phyloP scores from a whole-genome alignment of 2,113 vertebrate genomes.

The Dasyurus viverrinus region DNA sequence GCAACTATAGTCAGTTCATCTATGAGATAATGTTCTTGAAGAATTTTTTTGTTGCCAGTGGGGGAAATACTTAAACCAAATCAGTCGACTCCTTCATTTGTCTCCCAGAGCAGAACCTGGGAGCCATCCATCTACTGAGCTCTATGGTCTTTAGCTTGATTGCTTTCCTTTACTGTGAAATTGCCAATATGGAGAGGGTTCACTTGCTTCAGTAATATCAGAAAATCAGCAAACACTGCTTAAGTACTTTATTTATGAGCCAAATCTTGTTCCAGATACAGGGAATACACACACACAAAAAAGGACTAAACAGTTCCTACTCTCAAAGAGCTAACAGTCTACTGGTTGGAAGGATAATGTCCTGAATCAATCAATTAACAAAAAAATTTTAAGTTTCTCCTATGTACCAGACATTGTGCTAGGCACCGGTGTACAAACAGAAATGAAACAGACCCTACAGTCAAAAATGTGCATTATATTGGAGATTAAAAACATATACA shows the following conservation, averaged over 20 bases:
- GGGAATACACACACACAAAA: too few relatives aligned
- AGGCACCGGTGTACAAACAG: background rate
- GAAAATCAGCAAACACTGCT: background rate
- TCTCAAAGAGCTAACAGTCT: too few relatives aligned
- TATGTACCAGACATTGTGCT: background rate
- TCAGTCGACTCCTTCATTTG: background rate
- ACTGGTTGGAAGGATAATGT: background rate
- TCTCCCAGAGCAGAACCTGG: background rate
- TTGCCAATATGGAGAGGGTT: background rate
- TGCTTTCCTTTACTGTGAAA: background rate
- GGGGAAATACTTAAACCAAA: background rate
- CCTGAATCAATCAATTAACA: background rate
- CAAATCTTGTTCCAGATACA: background rate
- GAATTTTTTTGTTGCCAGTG: background rate
- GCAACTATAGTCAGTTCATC: background rate
- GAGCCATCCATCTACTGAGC: background rate
- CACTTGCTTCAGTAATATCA: background rate
- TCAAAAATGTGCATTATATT: background rate
- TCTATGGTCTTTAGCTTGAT: background rate
- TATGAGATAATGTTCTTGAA: background rate
- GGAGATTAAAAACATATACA: background rate
- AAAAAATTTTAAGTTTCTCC: background rate
- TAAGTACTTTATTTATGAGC: background rate
- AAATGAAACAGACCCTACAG: background rate
- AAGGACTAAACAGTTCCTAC: background rate